Evolutionary conservation across 2,797 vertebrate species (phyloP).

Genomic region (Lophius americanus): DNA sequence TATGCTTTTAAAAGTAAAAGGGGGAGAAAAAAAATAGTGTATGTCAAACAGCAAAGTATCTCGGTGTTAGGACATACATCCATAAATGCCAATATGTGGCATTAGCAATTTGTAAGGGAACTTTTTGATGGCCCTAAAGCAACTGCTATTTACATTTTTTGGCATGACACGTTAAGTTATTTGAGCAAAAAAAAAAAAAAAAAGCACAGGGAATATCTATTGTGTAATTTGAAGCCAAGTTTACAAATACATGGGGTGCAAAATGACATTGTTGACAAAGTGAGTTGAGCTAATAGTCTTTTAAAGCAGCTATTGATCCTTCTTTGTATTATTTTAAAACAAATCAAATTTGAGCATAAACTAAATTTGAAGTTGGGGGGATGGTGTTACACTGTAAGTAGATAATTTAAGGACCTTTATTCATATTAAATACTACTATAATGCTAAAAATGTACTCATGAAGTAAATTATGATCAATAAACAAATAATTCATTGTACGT

Average conservation of each 20-base stretch:
- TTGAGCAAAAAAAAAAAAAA: constrained; percentile 38
- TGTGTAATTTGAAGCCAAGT: constrained; percentile 41
- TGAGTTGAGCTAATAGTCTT: constrained; percentile 65
- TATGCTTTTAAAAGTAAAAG: too few relatives aligned
- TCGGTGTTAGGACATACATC: too few relatives aligned
- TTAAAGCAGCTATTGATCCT: constrained; percentile 71
- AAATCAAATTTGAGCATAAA: constrained; percentile 51
- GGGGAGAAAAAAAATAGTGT: too few relatives aligned
- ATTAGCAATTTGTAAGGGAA: neutral
- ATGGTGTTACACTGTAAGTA: neutral
- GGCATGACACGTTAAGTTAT: neutral
- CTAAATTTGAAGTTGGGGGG: constrained; percentile 13
- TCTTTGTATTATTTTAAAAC: constrained; percentile 57
- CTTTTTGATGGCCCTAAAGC: too few relatives aligned
- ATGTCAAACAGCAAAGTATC: too few relatives aligned
- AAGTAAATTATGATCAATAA: too few relatives aligned
- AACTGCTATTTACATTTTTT: constrained; percentile 3
- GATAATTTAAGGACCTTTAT: too few relatives aligned
- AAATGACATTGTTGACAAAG: constrained; percentile 61
- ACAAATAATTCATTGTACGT: too few relatives aligned
- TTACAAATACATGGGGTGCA: constrained; percentile 20
- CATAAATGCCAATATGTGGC: too few relatives aligned
- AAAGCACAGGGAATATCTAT: constrained; percentile 51
- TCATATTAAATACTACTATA: too few relatives aligned
- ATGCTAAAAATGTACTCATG: too few relatives aligned